Evolutionary conservation across 2,113 vertebrate genomes (phyloP).

Genomic region (Todiramphus chloris): DNA sequence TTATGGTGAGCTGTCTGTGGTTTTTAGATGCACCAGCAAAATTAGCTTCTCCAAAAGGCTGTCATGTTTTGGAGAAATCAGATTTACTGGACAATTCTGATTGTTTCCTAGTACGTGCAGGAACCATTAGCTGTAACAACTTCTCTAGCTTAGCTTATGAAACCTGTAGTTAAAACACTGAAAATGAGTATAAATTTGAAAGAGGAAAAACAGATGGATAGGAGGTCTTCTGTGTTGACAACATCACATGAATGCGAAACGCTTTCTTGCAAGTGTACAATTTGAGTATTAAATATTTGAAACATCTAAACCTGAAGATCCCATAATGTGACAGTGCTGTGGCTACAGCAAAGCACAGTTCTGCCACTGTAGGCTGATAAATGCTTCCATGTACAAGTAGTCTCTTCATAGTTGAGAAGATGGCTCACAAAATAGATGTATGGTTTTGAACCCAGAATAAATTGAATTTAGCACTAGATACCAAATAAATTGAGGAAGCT

Average conservation of each 20-base stretch:
- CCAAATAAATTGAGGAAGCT: background rate
- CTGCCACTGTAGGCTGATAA: background rate
- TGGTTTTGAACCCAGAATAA: background rate
- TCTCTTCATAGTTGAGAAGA: background rate
- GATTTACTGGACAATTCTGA: background rate
- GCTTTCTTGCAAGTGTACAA: background rate
- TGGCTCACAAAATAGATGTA: background rate
- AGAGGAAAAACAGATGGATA: background rate
- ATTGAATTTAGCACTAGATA: background rate
- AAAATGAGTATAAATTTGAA: background rate
- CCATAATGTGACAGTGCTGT: background rate
- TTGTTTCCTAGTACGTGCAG: background rate
- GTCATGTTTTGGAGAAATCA: background rate
- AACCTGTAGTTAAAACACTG: background rate
- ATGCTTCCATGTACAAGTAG: background rate
- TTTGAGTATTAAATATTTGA: background rate
- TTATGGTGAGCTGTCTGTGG: background rate
- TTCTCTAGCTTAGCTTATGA: background rate
- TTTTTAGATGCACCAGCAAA: background rate
- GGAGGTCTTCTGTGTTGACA: background rate
- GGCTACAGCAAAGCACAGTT: background rate
- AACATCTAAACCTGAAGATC: background rate
- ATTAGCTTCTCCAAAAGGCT: background rate
- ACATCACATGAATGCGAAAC: background rate
- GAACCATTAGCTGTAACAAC: background rate